Base-by-base conservation (phyloP, 2,797 vertebrate species). In the Okamejei kenojei region DNA sequence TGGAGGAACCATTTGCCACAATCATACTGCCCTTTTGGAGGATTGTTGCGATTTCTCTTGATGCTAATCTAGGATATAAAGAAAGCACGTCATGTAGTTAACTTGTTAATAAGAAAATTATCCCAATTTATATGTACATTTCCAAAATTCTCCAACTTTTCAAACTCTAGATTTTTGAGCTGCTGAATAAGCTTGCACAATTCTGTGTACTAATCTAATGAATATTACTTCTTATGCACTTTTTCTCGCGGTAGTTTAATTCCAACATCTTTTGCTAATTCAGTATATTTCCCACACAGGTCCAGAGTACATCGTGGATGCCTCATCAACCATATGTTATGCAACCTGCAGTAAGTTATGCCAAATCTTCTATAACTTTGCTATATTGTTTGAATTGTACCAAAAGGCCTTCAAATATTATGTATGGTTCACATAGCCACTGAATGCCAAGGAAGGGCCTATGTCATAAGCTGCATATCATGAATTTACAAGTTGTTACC, bases 261-360 rank as follows among this genome's bases (percentile, higher is more conserved):
- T 86, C 82, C 73, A 23, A 54, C 13, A 54, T 45, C 17, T 74
- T 26, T 73, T 74, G 71, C 68, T 93, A 94, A 95, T 94, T 95
- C n/a, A 93, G 77, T n/a, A 94, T 95, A 95, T 95, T 96, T 96
- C 95, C 95, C 96, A 94, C 94, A 94, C 97, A 99, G 98, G 98
- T 99, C 97, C 99, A 99, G 97, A 98, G 98, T 96, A 99, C 99
- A 96, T 99, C 98, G 96, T 99, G 99, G 99, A 99, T 99, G 98
- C 99, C 98, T 97, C 98, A 99, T 97, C 99, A 98, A 96, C 98
- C 98, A 96, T 99, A 99, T 96, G 98, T 99, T 98, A 99, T 99
- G 99, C 99, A 99, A 98, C 99, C 99, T 96, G 98, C 99, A 97
- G 99, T 99, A 98, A 98, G 98, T 99, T 95, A 94, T 93, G 45